A percentile compares a stretch with the other conserved stretches of the same genome.
These are phyloP conservation scores for Hypotaenidia okinawae DNA, from an alignment of 2,797 vertebrate species.

Conservation along the genomic window DNA sequence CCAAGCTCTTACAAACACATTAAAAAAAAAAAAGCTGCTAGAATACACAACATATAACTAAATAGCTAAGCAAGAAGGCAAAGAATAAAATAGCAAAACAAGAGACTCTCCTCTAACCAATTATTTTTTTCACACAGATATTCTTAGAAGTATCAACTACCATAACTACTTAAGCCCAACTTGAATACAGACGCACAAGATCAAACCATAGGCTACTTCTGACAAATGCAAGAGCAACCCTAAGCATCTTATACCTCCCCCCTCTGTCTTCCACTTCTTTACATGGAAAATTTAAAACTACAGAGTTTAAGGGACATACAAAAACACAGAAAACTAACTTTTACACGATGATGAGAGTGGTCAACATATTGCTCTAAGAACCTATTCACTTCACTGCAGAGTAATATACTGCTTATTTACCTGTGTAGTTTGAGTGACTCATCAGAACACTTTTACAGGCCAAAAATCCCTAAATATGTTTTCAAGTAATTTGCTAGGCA, in stretches of 20 bases:
- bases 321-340: neutral
- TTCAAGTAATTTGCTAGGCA: neutral
- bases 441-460: neutral
- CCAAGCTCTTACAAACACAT: neutral
- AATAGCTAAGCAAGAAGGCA: neutral
- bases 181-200: neutral
- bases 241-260: neutral
- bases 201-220: neutral
- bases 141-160: neutral
- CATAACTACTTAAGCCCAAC: neutral
- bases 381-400: neutral
- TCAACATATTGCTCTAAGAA: neutral
- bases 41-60: neutral
- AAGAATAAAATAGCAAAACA: neutral
- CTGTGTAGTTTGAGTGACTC: neutral
- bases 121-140: neutral
- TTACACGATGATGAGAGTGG: neutral
- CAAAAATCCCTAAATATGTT: neutral
- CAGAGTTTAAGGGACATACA: neutral
- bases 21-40: neutral
- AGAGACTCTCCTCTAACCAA: neutral
- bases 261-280: neutral
- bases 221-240: neutral
- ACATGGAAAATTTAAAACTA: neutral
- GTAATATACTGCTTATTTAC: neutral